Percentiles rank a stretch among this genome's conserved stretches.
Conservation (phyloP, 2,888 invertebrate species). For the Thymelicus sylvestris region DNA sequence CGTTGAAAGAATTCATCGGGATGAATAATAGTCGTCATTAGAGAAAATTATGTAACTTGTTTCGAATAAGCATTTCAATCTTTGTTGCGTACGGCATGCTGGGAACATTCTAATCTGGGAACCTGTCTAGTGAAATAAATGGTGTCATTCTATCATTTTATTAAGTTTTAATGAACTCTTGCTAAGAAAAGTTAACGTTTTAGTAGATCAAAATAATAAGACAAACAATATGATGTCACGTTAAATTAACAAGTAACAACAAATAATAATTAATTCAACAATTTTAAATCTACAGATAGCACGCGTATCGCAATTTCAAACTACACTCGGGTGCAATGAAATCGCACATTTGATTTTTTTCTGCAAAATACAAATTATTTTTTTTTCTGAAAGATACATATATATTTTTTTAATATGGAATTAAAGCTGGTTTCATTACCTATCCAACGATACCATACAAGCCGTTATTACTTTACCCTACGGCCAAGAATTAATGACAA, state of each 20-base stretch:
- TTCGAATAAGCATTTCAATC: constrained; percentile 22
- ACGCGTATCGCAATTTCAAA: neutral
- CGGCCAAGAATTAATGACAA: too few species aligned
- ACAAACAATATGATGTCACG: neutral
- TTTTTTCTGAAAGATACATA: too few species aligned
- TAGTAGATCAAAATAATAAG: neutral
- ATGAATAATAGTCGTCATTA: constrained; percentile 29
- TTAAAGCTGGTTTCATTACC: too few species aligned
- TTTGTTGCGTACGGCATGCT: neutral
- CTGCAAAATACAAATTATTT: too few species aligned
- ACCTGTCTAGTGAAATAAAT: neutral
- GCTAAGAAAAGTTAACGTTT: neutral
- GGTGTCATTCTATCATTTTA: neutral
- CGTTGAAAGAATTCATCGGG: constrained; percentile 21
- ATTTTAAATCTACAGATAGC: neutral
- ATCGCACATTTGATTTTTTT: too few species aligned
- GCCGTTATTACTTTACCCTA: too few species aligned
- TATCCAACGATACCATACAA: too few species aligned
- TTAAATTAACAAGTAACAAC: neutral
- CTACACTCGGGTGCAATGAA: too few species aligned
- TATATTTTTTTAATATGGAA: too few species aligned
- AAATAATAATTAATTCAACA: neutral
- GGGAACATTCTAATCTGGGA: constrained; percentile 1
- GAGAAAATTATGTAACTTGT: constrained; percentile 28
- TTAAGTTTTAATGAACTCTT: neutral